Conservation (phyloP, 2,888 invertebrate species). For the Rhamphomyia laevipes region DNA sequence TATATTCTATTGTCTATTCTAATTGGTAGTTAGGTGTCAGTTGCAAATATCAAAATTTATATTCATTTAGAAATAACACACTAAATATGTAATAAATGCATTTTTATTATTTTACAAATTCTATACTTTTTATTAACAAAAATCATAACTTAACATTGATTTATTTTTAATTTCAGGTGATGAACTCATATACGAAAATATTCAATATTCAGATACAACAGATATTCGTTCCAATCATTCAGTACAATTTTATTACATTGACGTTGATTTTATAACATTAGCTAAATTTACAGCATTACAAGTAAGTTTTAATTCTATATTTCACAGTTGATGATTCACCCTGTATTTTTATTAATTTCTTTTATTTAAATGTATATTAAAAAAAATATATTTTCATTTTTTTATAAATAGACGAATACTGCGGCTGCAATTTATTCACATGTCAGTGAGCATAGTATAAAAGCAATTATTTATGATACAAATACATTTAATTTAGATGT, state of each 20-base stretch:
- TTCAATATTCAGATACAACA: neutral
- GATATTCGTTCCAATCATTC: slow-evolving; percentile 18
- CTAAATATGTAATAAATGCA: too few species aligned
- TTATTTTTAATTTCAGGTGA: slow-evolving; percentile 4
- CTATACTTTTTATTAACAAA: too few species aligned
- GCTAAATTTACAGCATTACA: slow-evolving; percentile 25
- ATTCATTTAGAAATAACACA: too few species aligned
- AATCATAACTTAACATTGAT: too few species aligned
- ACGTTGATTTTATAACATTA: slow-evolving; percentile 26
- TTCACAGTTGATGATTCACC: too few species aligned
- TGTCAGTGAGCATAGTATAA: slow-evolving; percentile 24
- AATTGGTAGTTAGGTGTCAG: too few species aligned
- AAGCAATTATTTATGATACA: slow-evolving; percentile 26
- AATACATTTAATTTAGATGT: slow-evolving; percentile 24
- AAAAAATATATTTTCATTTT: slow-evolving; percentile 2
- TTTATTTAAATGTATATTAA: neutral
- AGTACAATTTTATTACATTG: slow-evolving; percentile 28
- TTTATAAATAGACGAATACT: slow-evolving; percentile 11
- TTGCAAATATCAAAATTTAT: too few species aligned
- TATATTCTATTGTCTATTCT: too few species aligned
- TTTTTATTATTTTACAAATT: too few species aligned
- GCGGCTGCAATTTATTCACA: slow-evolving; percentile 27
- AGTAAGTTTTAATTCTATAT: slow-evolving; percentile 28
- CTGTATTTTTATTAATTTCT: neutral
- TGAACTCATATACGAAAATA: neutral